Evolutionary conservation across 2,113 vertebrate genomes (phyloP).

Genomic region (Butorides virescens): DNA sequence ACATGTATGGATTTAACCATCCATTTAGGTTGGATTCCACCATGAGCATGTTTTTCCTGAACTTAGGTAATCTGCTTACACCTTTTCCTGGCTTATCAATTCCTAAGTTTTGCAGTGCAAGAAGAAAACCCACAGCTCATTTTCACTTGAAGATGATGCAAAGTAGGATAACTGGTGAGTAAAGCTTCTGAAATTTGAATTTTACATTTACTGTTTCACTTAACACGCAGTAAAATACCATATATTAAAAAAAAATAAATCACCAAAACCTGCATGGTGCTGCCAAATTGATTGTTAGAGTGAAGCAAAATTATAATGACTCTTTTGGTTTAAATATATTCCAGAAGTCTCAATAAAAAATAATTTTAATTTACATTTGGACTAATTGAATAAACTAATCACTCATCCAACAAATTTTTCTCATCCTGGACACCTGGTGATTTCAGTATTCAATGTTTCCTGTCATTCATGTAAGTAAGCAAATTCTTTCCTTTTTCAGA

Average conservation of each 20-base stretch:
- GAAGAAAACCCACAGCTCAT: not conserved
- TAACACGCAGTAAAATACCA: slow-evolving; percentile 23
- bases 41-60: not conserved
- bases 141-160: not conserved
- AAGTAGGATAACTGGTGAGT: not conserved
- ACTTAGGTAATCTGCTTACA: not conserved
- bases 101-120: not conserved
- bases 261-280: not conserved
- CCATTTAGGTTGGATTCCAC: not conserved
- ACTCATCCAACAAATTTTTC: not conserved
- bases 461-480: not conserved
- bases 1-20: not conserved
- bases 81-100: not conserved
- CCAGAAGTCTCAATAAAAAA: not conserved
- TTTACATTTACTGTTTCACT: not conserved
- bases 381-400: not conserved
- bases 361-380: not conserved
- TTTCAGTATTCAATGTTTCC: not conserved
- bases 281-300: not conserved
- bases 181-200: not conserved
- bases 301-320: not conserved
- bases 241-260: not conserved
- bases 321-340: not conserved
- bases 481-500: not conserved
- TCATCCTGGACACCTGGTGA: not conserved